A percentile compares a stretch with the other conserved stretches of the same genome.
Conservation (phyloP, 1,140 invertebrate genomes). For the Temnothorax nylanderi region DNA sequence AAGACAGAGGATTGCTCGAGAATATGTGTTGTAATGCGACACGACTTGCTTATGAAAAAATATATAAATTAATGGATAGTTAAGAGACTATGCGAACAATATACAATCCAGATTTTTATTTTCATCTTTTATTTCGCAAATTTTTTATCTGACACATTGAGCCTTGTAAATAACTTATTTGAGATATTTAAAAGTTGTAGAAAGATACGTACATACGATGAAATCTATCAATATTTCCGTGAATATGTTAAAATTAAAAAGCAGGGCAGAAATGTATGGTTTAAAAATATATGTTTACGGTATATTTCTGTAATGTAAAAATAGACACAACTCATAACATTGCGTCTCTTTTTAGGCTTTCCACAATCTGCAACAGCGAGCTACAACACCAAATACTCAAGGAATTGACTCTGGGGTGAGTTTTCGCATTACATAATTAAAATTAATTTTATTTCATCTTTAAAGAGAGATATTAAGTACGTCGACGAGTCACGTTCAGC, state of each 20-base stretch:
- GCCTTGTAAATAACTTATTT: neutral
- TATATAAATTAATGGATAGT: neutral
- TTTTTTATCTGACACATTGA: neutral
- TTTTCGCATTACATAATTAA: conserved; percentile 30
- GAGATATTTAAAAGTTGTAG: neutral
- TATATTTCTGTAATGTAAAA: neutral
- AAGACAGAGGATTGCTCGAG: no score
- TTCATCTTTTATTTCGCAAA: neutral
- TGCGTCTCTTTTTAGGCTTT: conserved; percentile 80
- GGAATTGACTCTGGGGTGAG: conserved; percentile 85
- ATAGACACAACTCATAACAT: conserved; percentile 9
- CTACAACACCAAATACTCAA: conserved; percentile 85
- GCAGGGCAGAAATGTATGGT: neutral
- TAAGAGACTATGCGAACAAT: neutral
- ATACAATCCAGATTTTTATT: neutral
- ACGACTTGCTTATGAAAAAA: neutral
- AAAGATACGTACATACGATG: neutral
- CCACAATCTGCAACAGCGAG: conserved; percentile 84
- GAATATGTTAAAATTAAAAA: neutral
- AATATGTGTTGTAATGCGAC: neutral
- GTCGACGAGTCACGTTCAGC: neutral
- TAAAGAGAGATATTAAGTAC: conserved; percentile 5
- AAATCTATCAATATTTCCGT: neutral
- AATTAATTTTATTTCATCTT: neutral
- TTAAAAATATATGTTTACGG: neutral